Base-by-base conservation (phyloP, 2,888 invertebrate species). In the Bedellia somnulentella region DNA sequence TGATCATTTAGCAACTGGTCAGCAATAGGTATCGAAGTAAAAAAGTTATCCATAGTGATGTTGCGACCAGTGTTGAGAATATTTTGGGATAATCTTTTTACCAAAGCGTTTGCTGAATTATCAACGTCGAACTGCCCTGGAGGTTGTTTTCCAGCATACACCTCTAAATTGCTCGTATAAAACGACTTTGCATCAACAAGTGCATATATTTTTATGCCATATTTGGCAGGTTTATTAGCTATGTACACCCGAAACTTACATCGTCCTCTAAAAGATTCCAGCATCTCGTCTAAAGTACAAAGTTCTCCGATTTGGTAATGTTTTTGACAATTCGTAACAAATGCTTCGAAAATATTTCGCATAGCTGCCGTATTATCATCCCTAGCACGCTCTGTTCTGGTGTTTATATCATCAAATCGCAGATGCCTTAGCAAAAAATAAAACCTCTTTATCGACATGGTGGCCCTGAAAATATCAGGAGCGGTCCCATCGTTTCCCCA, bases 1-100 rank as follows among this genome's bases (percentile, higher is more conserved):
- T n/a, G n/a, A n/a, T n/a, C n/a, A n/a, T n/a, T n/a, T n/a, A n/a
- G n/a, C n/a, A n/a, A n/a, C n/a, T n/a, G n/a, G n/a, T n/a, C n/a
- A n/a, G n/a, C n/a, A n/a, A n/a, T n/a, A 8, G 36, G 37, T 24
- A 38, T 31, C 5, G 31, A 34, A n/a, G 40, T 39, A 34, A 38
- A 38, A n/a, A n/a, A n/a, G n/a, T n/a, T n/a, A n/a, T n/a, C n/a
- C n/a, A 33, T 17, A 14, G 41, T 37, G 11, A 39, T 33, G 22
- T 41, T 41, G 6, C 37, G 22, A 21, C 37, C 37, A 25, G 37
- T 33, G 14, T 35, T 33, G 4, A 34, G 10, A 5, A 41, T 33
- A 28, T 30, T 26, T 24, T 30, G 10, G n/a, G 33, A 24, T 18
- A 40, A 25, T 31, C 18, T 27, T 27, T 27, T 31, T 12, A 37